Evolutionary conservation across 2,113 vertebrate genomes (phyloP).

Genomic region (Vulpes ferrilata): DNA sequence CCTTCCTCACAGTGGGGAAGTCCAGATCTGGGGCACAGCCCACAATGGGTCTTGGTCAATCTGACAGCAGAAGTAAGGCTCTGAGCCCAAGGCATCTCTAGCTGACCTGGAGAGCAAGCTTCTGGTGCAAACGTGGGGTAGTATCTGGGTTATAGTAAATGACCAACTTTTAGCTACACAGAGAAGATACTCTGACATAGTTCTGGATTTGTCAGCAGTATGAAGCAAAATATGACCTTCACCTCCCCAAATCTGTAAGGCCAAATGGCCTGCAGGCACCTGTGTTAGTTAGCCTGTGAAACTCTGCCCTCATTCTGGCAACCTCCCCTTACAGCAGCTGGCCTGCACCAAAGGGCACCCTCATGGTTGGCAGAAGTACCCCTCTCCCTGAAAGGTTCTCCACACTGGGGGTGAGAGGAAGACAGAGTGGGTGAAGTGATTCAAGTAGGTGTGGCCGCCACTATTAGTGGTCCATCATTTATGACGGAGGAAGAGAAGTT

Average conservation of each 20-base stretch:
- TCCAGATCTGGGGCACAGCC: not conserved
- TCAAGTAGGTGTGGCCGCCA: too few relatives aligned
- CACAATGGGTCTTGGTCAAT: not conserved
- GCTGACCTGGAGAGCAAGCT: not conserved
- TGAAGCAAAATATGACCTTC: not conserved
- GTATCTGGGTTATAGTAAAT: not conserved
- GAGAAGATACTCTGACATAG: not conserved
- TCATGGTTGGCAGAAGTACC: not conserved
- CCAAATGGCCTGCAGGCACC: not conserved
- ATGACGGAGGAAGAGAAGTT: not conserved
- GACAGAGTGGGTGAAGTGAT: not conserved
- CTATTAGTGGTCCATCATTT: not conserved
- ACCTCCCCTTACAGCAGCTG: not conserved
- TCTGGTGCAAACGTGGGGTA: not conserved
- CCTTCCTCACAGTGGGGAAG: rapidly evolving
- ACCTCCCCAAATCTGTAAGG: not conserved
- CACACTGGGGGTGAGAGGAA: not conserved
- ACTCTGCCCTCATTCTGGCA: not conserved
- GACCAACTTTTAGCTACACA: not conserved
- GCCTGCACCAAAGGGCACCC: not conserved
- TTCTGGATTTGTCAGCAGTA: not conserved
- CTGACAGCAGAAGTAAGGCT: not conserved
- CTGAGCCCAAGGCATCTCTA: not conserved
- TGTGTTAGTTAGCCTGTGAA: not conserved
- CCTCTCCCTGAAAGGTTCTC: not conserved